Conservation (phyloP, 92 coral and sea anemone species). For the Zoanthus gigantus region DNA sequence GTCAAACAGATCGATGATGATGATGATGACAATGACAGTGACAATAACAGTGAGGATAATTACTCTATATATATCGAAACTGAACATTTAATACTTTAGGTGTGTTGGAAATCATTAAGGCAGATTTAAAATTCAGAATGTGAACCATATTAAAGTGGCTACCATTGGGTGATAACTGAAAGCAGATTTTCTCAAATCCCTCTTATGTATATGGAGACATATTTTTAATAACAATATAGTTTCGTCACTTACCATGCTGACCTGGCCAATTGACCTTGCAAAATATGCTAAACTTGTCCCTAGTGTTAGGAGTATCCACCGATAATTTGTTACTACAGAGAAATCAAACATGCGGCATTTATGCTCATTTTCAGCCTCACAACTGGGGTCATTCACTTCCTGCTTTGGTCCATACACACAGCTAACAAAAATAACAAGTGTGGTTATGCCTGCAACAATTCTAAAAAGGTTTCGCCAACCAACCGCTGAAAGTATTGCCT, state of each 20-base stretch:
- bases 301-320: constrained; percentile 21
- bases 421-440: not conserved
- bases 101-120: too few species aligned
- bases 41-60: too few species aligned
- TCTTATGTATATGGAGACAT: too few species aligned
- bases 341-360: constrained; percentile 5
- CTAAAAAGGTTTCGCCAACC: constrained; percentile 22
- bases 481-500: not conserved
- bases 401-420: constrained; percentile 30
- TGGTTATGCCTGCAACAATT: constrained; percentile 10
- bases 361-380: not conserved
- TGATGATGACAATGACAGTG: too few species aligned
- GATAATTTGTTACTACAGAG: constrained; percentile 10
- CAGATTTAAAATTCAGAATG: too few species aligned
- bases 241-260: constrained; percentile 21
- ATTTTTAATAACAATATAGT: not conserved
- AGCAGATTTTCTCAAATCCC: too few species aligned
- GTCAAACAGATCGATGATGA: too few species aligned
- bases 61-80: too few species aligned
- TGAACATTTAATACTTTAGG: too few species aligned
- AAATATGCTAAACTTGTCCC: constrained; percentile 18
- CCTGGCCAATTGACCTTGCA: constrained; percentile 29
- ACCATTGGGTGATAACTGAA: too few species aligned
- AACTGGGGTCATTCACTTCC: not conserved
- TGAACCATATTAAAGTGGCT: too few species aligned